A percentile compares a stretch with the other conserved stretches of the same genome.
These are phyloP conservation scores for Oreochromis aureus DNA, from an alignment of 2,113 vertebrate genomes.

Conservation along the genomic window DNA sequence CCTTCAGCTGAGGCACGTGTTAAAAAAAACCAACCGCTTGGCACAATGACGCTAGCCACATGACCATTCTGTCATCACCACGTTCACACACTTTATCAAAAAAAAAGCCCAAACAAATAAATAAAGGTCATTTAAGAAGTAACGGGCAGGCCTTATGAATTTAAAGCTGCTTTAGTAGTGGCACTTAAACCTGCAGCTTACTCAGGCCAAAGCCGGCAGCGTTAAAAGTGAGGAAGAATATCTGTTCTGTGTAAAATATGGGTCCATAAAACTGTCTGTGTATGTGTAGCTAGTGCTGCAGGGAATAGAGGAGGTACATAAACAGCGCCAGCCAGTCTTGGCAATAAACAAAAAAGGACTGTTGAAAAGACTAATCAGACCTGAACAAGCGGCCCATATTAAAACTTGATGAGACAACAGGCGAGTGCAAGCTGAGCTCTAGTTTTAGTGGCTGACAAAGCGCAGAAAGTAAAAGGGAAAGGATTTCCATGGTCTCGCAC, in stretches of 20 bases:
- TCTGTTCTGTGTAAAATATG: background rate
- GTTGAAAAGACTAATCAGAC: conserved; percentile 63
- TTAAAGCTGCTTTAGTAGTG: conserved; percentile 59
- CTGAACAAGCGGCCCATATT: conserved; percentile 58
- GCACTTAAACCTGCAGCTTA: conserved; percentile 34
- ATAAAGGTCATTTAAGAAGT: conserved; percentile 43
- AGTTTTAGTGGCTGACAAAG: background rate
- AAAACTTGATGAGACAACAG: conserved; percentile 70
- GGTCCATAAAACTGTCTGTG: conserved; percentile 10
- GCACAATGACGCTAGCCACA: conserved; percentile 1
- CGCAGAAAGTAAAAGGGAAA: conserved; percentile 24
- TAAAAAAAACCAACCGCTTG: background rate
- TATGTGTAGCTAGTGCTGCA: background rate
- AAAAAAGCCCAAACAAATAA: background rate
- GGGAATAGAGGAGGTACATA: background rate
- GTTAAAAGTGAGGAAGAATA: conserved; percentile 33
- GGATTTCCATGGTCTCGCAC: background rate
- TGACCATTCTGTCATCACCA: conserved; percentile 34
- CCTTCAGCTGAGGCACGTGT: conserved; percentile 2
- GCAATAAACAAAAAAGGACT: conserved; percentile 29
- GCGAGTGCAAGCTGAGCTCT: conserved; percentile 37
- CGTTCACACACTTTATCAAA: background rate
- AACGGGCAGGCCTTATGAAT: conserved; percentile 45
- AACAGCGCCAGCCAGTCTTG: conserved; percentile 29
- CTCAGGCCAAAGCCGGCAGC: conserved; percentile 45